Evolutionary conservation across 2,797 vertebrate species (phyloP), one percentile per base, ranked within the genome.

Genomic region (Coilia nasus): DNA sequence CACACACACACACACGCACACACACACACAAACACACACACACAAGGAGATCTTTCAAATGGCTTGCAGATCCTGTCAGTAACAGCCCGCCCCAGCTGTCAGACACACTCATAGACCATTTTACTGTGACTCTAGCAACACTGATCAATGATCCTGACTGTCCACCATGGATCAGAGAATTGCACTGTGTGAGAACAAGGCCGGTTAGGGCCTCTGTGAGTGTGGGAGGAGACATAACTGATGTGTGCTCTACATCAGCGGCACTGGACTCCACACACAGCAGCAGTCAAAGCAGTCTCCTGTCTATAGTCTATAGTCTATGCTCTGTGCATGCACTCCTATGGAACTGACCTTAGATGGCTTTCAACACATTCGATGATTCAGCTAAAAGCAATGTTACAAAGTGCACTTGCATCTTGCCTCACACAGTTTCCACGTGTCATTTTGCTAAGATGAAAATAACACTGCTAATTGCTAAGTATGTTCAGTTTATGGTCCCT

Each of bases 51-150:
- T 71, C 64, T 31, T 71, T 71, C 64, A 71, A 31, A 28, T 35
- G 28, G 28, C 64, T 71, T 71, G 64, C 64, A 31, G 28, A 71
- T 71, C 64, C 28, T 71, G 64, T 31, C 64, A 71, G 64, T 31
- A 71, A 35, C 28, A 31, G 28, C 12, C 62, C 31, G 64, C 15
- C 64, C 28, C 25, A 71, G 64, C 28, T 64, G 23, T 64, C 60
- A 71, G 31, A 71, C 64, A 31, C 64, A 71, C 64, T 71, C 64
- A 71, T 71, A 71, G 64, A 31, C 25, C 64, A 71, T 71, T 71
- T 71, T 31, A 71, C 64, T 71, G 64, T 71, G 64, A 71, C 31
- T 71, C 25, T 0, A 25, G 14, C 28, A 31, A 31, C 64, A 17
- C 64, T 35, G 64, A 71, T 71, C 64, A 71, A 71, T 71, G 64